phyloP scores from a whole-genome alignment of 2,888 invertebrate species.

The Myathropa florea region DNA sequence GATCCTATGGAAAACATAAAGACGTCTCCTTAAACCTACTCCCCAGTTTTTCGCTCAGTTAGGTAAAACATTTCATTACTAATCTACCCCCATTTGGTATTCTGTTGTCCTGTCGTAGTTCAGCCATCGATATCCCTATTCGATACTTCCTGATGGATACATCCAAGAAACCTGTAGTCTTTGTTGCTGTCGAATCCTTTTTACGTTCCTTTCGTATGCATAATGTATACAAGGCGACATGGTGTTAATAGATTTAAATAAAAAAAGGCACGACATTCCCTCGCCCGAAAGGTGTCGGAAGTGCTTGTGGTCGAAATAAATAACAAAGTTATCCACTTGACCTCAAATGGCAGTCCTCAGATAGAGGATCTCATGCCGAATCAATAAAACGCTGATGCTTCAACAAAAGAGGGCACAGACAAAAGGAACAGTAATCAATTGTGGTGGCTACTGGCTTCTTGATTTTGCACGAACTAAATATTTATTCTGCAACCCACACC shows the following conservation, averaged over 20 bases:
- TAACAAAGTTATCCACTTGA: slow-evolving; percentile 22
- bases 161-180: background rate
- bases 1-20: background rate
- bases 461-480: background rate
- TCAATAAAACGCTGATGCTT: background rate
- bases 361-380: background rate
- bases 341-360: background rate
- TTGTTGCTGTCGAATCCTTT: slow-evolving; percentile 10
- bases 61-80: background rate
- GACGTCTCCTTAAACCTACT: background rate
- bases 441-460: background rate
- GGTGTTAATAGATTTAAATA: slow-evolving; percentile 39
- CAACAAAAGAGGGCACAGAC: background rate
- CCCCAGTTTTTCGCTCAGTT: background rate
- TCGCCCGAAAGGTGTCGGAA: background rate
- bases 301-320: background rate
- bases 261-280: background rate
- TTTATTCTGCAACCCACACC: background rate
- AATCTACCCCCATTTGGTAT: background rate
- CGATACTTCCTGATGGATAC: background rate
- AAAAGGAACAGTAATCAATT: background rate
- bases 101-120: background rate
- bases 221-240: background rate
- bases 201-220: background rate
- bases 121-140: background rate